A percentile compares a stretch with the other conserved stretches of the same genome.
These are phyloP conservation scores for Engystomops pustulosus DNA, from an alignment of 2,113 vertebrate species.

Conservation along the genomic window DNA sequence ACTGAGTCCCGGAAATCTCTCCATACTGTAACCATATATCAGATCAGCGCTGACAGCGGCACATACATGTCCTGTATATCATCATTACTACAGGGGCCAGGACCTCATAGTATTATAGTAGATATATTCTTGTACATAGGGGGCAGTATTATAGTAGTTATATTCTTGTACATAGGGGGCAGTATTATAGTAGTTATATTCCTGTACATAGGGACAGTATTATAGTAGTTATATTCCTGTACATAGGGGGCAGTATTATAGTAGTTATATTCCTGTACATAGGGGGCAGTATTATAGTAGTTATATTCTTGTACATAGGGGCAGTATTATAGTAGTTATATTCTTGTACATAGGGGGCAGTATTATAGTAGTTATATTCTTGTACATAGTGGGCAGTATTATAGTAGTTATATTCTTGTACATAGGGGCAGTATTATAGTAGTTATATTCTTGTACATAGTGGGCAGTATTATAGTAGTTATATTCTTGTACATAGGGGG, in stretches of 20 bases:
- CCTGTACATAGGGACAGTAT: background rate
- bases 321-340: background rate
- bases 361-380: background rate
- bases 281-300: background rate
- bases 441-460: too few species aligned
- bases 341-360: background rate
- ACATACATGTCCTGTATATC: too few species aligned
- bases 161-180: background rate
- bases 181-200: background rate
- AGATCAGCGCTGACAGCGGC: background rate
- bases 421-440: too few species aligned
- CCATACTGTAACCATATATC: too few species aligned
- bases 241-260: background rate
- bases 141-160: background rate
- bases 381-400: too few species aligned
- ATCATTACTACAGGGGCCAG: too few species aligned
- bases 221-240: background rate
- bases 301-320: background rate
- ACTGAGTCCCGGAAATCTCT: too few species aligned
- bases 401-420: too few species aligned
- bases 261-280: background rate
- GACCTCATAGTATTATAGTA: conserved; percentile 10
- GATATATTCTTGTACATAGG: conserved; percentile 4
- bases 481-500: too few species aligned
- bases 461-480: too few species aligned